A percentile compares a stretch with the other conserved stretches of the same genome.
These are phyloP conservation scores for Cremastinae sp. DNA, from an alignment of 2,888 invertebrate species.

Conservation along the genomic window DNA sequence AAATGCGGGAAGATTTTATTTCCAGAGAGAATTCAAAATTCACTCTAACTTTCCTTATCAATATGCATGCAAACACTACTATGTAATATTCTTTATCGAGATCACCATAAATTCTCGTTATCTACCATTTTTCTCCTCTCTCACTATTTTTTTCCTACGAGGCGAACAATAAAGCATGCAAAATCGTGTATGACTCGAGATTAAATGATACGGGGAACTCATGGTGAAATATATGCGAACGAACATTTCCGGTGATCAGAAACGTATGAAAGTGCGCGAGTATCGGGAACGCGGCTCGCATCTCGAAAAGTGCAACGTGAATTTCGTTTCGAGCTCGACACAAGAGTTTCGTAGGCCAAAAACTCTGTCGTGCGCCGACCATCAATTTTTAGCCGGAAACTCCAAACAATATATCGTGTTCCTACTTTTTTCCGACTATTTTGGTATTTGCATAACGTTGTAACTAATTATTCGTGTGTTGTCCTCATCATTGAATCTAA, in stretches of 20 bases:
- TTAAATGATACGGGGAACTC: conserved; percentile 31
- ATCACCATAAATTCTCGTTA: conserved; percentile 37
- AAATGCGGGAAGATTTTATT: conserved; percentile 3
- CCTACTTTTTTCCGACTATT: too few relatives aligned
- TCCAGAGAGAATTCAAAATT: conserved; percentile 8
- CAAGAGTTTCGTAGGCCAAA: conserved; percentile 31
- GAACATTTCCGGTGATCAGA: conserved; percentile 19
- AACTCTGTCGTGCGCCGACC: conserved; percentile 25
- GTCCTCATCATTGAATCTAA: too few relatives aligned
- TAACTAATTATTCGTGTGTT: too few relatives aligned
- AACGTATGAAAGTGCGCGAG: not conserved
- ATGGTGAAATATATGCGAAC: conserved; percentile 25
- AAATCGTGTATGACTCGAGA: conserved; percentile 37
- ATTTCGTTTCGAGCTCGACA: not conserved
- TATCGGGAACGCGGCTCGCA: not conserved
- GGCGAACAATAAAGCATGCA: conserved; percentile 37
- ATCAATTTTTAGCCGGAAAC: too few relatives aligned
- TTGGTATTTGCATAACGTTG: too few relatives aligned
- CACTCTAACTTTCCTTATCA: conserved; percentile 30
- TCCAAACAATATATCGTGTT: too few relatives aligned
- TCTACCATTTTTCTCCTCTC: conserved; percentile 23
- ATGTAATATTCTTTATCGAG: conserved; percentile 48
- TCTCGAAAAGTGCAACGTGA: not conserved
- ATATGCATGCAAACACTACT: conserved; percentile 31
- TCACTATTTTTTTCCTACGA: conserved; percentile 6